phyloP scores from a whole-genome alignment of 37 sponge, comb jelly and placozoan species.

The Cliona cf. orientalis region DNA sequence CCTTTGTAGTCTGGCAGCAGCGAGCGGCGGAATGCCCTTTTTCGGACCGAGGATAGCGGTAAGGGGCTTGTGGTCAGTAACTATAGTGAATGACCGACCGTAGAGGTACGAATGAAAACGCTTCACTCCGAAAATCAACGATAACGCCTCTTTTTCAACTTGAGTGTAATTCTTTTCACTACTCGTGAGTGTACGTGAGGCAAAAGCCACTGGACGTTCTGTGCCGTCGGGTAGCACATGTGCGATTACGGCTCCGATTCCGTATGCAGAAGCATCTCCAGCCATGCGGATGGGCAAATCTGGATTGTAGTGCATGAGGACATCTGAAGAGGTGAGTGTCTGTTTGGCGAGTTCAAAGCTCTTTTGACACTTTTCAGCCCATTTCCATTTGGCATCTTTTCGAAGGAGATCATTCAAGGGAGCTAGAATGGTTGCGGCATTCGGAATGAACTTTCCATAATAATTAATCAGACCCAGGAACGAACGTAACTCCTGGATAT shows the following conservation, averaged over 20 bases:
- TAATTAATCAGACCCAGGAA: constrained; percentile 55
- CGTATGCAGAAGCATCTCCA: constrained; percentile 56
- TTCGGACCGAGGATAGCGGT: constrained; percentile 24
- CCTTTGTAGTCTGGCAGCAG: constrained; percentile 39
- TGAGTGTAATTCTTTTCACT: not conserved
- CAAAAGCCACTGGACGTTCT: constrained; percentile 32
- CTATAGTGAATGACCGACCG: constrained; percentile 46
- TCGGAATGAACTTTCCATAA: constrained; percentile 54
- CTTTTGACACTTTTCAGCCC: constrained; percentile 22
- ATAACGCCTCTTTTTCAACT: not conserved
- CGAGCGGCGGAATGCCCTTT: constrained; percentile 18
- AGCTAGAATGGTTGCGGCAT: constrained; percentile 12
- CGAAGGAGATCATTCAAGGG: constrained; percentile 38
- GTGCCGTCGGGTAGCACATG: constrained; percentile 41
- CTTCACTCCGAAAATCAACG: not conserved
- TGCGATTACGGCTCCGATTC: constrained; percentile 59
- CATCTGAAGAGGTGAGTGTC: constrained; percentile 6
- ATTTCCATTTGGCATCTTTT: constrained; percentile 25
- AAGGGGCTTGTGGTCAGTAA: constrained; percentile 48
- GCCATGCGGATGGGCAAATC: constrained; percentile 27
- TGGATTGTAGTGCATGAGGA: constrained; percentile 48
- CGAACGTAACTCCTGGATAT: constrained; percentile 36
- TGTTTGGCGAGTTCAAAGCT: constrained; percentile 36
- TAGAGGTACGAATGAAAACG: constrained; percentile 60
- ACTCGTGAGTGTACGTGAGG: not conserved